Base-by-base conservation (phyloP, 1,140 invertebrate genomes). In the Drosophila ohnishii region DNA sequence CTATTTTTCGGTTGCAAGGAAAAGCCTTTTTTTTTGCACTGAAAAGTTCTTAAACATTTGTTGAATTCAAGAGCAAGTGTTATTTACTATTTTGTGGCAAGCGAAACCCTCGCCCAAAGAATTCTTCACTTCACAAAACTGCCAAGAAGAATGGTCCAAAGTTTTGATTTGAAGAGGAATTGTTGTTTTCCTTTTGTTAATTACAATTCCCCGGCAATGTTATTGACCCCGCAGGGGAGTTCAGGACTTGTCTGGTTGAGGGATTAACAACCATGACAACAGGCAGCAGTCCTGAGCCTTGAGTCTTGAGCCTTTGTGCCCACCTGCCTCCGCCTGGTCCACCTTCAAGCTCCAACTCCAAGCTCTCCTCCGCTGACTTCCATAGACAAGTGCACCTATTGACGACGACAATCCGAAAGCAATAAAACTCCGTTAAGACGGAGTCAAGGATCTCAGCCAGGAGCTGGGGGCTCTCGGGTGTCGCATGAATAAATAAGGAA, bases 191-290 rank as follows among this genome's bases (percentile, higher is more conserved):
- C 37, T 28, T 69, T 66, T 51, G 35, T 53, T 69, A 69, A 53
- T 69, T 66, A 69, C 47, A 66, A 51, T 25, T 28, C 30, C 40
- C 40, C 9, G 34, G 25, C 16, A 5, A 69, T 65, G 65, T 32
- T 69, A 64, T 67, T 66, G 65, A 67, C 61, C 59, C 61, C 34
- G 30, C n/a, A 65, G 30, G 32, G 59, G 44, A 65, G 11, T 59
- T 32, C 25, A 55, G 28, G 22, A 35, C 25, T 28, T 30, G 78
- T 81, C 74, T 81, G 79, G 60, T 55, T 53, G 30, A 42, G 44
- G 78, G 82, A 86, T 86, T 86, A 85, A 80, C 45, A 80, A 45
- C 67, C 77, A 84, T 55, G 80, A 73, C 80, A 84, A 77, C 76
- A 40, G 44, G 13, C 34, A 25, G 13, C 34, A 25, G 34, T 37